These are phyloP conservation scores for Oligia fasciuncula DNA, from an alignment of 2,888 invertebrate species.

Conservation along the genomic window DNA sequence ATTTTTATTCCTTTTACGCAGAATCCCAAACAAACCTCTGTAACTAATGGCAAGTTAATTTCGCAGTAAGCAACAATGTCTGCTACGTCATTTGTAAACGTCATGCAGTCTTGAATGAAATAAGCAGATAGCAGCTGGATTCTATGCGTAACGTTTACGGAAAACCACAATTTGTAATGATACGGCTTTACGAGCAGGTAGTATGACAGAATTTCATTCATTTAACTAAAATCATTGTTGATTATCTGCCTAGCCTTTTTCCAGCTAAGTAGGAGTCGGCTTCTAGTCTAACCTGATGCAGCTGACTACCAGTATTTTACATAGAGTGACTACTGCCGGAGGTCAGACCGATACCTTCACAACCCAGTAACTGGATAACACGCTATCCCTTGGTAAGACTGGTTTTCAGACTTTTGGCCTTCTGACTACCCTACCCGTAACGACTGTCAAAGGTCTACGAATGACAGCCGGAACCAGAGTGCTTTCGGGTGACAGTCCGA, in stretches of 20 bases:
- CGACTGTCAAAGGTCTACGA: too few species aligned
- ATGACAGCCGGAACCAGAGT: too few species aligned
- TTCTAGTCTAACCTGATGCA: not conserved
- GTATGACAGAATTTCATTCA: constrained; percentile 22
- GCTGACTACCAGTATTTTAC: not conserved
- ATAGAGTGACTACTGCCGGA: too few species aligned
- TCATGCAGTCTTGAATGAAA: constrained; percentile 42
- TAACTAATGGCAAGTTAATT: not conserved
- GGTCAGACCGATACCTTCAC: not conserved
- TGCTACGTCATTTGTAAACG: constrained; percentile 33
- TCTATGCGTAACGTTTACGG: constrained; percentile 28
- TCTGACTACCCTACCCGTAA: not conserved
- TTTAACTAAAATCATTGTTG: not conserved
- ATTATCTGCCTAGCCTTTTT: not conserved
- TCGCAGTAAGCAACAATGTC: constrained; percentile 31
- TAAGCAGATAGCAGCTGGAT: constrained; percentile 16
- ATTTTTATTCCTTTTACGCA: not conserved
- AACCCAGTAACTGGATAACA: not conserved
- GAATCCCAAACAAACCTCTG: constrained; percentile 8
- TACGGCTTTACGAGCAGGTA: constrained; percentile 5
- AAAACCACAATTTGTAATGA: constrained; percentile 31
- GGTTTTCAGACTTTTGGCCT: not conserved
- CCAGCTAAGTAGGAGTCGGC: not conserved
- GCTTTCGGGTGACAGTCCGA: too few species aligned
- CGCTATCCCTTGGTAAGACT: not conserved